Base-by-base conservation (phyloP, 2,113 vertebrate species). In the Alosa alosa region DNA sequence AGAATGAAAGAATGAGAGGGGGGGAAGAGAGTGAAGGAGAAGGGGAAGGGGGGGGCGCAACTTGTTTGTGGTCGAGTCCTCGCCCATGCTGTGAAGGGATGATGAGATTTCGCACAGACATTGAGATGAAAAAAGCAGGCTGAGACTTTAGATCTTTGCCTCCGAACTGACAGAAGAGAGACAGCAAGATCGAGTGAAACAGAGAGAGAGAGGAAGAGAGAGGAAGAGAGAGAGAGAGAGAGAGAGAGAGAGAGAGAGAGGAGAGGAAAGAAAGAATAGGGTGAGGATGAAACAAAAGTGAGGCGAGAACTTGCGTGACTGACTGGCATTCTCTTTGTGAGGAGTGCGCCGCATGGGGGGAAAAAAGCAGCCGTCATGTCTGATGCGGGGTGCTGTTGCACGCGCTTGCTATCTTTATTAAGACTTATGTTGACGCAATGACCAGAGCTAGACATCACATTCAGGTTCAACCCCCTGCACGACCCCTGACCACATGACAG, bases 161-260 rank as follows among this genome's bases (percentile, higher is more conserved):
- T 72, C 64, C 25, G 64, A 44, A 36, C 25, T 72, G 64, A 31
- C 64, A 72, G 25, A 15, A 13, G 44, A 75, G 60, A 64, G 88
- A 81, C 82, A 90, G 85, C 86, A 87, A 89, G 88, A 84, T 15
- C 20, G 83, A 45, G 52, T 88, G 85, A 89, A 83, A 88, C 88
- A 88, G 64, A 85, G 85, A 87, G 17, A 10, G 49, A 87, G 46
- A 82, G 49, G 46, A 22, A 10, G 39, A 83, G 15, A 84, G 36
- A 89, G 82, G 52, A 47, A 82, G 36, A 89, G 82, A 60, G 60
- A 82, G 81, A 82, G 72, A 60, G 39, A 81, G 84, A 57, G 82
- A 2, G 6, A 87, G 57, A 57, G 86, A n/a, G n/a, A n/a, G 85
- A 25, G 57, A 84, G 13, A 86, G 47, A 89, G 78, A 31, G 31